These are phyloP conservation scores for Megalops atlanticus DNA, from an alignment of 2,113 vertebrate genomes.

Conservation along the genomic window DNA sequence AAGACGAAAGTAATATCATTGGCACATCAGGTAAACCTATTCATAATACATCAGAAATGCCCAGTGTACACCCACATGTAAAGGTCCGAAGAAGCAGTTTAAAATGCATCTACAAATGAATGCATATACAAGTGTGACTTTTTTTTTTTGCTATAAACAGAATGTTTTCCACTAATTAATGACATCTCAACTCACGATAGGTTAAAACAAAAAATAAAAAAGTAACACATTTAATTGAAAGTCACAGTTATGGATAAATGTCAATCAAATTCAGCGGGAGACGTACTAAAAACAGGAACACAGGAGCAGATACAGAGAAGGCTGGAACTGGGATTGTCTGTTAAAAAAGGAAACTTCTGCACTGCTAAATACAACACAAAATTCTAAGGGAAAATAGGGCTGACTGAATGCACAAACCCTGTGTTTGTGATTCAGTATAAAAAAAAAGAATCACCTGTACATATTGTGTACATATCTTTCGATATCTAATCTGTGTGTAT, in stretches of 20 bases:
- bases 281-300: neutral
- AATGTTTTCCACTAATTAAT: too few relatives aligned
- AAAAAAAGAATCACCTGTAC: conserved; percentile 65
- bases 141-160: too few relatives aligned
- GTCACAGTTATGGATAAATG: too few relatives aligned
- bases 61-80: neutral
- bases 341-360: conserved; percentile 45
- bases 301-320: neutral
- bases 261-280: too few relatives aligned
- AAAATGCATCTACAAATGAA: too few relatives aligned
- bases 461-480: conserved; percentile 69
- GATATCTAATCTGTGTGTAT: conserved; percentile 30
- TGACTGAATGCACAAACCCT: conserved; percentile 72
- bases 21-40: neutral
- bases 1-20: neutral
- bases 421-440: conserved; percentile 69
- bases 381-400: conserved; percentile 77
- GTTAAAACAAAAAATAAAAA: too few relatives aligned
- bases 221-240: too few relatives aligned
- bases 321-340: neutral
- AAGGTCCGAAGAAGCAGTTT: neutral
- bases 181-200: too few relatives aligned
- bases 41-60: neutral
- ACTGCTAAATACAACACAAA: conserved; percentile 51
- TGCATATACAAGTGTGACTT: too few relatives aligned